Percentiles rank a stretch among this genome's conserved stretches.
Conservation (phyloP, 2,113 vertebrate species). For the Embiotoca jacksoni region DNA sequence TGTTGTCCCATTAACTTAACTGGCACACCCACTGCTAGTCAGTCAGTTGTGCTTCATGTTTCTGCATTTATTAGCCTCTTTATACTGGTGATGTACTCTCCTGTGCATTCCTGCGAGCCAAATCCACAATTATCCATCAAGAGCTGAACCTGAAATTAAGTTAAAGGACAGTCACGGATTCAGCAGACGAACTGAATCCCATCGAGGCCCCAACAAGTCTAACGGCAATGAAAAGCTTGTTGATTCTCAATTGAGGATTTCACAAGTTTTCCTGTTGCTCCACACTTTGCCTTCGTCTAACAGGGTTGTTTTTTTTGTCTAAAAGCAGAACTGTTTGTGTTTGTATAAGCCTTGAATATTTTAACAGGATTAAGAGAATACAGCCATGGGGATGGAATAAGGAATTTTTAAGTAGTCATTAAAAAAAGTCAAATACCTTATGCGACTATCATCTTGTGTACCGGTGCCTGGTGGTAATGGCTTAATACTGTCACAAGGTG, state of each 20-base stretch:
- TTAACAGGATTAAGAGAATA: too few species aligned
- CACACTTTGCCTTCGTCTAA: neutral
- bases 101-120: neutral
- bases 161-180: neutral
- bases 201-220: neutral
- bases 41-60: neutral
- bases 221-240: neutral
- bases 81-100: conserved; percentile 1
- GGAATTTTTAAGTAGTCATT: too few species aligned
- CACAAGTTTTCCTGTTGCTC: neutral
- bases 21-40: neutral
- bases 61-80: neutral
- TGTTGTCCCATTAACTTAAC: neutral
- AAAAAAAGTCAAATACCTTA: too few species aligned
- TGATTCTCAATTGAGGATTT: neutral
- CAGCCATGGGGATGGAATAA: too few species aligned
- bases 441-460: too few species aligned
- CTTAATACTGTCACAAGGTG: too few species aligned
- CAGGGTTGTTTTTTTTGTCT: neutral
- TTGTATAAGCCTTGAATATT: too few species aligned
- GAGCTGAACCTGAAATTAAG: conserved; percentile 2
- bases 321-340: neutral
- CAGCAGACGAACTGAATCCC: neutral
- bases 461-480: too few species aligned
- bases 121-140: conserved; percentile 15